Evolutionary conservation across 2,888 invertebrate genomes (phyloP).

Genomic region (Pandemis corylana): DNA sequence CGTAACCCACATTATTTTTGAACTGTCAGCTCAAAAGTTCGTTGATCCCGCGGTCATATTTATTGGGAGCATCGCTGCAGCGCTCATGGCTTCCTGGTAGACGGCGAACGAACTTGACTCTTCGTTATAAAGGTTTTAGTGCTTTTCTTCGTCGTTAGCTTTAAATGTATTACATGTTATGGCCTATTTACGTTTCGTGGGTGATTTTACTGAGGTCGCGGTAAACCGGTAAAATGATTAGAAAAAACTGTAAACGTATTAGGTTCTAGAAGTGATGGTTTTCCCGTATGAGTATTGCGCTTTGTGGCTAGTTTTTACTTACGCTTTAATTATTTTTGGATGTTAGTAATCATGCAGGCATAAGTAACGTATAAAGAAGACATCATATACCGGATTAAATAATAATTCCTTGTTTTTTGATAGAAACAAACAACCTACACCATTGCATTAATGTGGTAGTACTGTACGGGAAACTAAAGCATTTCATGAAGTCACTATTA

Average conservation of each 20-base stretch:
- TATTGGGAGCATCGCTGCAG: slow-evolving; percentile 76
- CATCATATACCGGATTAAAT: background rate
- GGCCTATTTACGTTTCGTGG: slow-evolving; percentile 28
- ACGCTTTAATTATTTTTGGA: background rate
- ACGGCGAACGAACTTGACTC: slow-evolving; percentile 62
- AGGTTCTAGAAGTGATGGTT: background rate
- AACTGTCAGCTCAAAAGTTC: slow-evolving; percentile 83
- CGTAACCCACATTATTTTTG: slow-evolving; percentile 85
- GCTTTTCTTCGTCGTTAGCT: slow-evolving; percentile 34
- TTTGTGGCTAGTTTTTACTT: background rate
- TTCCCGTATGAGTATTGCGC: background rate
- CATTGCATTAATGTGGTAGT: background rate
- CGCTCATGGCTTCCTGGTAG: slow-evolving; percentile 73
- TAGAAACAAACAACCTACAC: background rate
- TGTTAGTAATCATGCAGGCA: background rate
- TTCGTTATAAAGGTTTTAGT: slow-evolving; percentile 43
- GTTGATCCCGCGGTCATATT: slow-evolving; percentile 78
- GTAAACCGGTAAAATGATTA: slow-evolving; percentile 3
- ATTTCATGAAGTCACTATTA: slow-evolving; percentile 9
- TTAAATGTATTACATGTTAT: slow-evolving; percentile 27
- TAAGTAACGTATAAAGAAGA: background rate
- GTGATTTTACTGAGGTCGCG: slow-evolving; percentile 5
- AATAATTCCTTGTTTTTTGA: background rate
- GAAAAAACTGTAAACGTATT: slow-evolving; percentile 14
- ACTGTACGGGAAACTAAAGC: background rate